Evolutionary conservation across 1,140 invertebrate species (phyloP).

Genomic region (Antheraea pernyi): DNA sequence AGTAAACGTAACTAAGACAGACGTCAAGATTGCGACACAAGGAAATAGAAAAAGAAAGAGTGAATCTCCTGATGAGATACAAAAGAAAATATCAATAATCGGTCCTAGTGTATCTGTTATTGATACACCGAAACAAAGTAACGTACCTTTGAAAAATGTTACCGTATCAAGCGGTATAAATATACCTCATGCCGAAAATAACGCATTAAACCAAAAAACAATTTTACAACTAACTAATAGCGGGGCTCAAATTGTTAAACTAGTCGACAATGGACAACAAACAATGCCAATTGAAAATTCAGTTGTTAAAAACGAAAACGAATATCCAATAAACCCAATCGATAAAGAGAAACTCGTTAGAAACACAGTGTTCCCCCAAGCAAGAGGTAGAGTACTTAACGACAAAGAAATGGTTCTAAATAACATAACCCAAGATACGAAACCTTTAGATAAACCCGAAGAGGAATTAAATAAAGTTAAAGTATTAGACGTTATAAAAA

Average conservation of each 20-base stretch:
- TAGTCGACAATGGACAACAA: slow-evolving; percentile 4
- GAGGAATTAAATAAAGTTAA: slow-evolving; percentile 10
- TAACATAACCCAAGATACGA: slow-evolving; percentile 7
- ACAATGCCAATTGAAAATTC: neutral
- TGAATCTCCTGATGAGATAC: slow-evolving; percentile 61
- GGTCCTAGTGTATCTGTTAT: slow-evolving; percentile 2
- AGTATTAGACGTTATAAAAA: neutral
- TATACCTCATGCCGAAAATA: neutral
- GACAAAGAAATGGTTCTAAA: slow-evolving; percentile 34
- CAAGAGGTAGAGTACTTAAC: slow-evolving; percentile 49
- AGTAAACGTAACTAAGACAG: slow-evolving; percentile 1
- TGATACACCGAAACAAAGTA: neutral
- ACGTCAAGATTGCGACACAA: slow-evolving; percentile 25
- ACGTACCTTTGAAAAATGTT: slow-evolving; percentile 6
- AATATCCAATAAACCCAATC: slow-evolving; percentile 9
- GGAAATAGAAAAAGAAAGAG: slow-evolving; percentile 64
- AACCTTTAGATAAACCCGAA: slow-evolving; percentile 1
- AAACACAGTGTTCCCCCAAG: slow-evolving; percentile 69
- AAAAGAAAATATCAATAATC: slow-evolving; percentile 45
- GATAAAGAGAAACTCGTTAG: slow-evolving; percentile 65
- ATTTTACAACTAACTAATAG: slow-evolving; percentile 2
- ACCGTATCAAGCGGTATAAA: neutral
- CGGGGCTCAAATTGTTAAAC: neutral
- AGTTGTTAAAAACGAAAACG: slow-evolving; percentile 6
- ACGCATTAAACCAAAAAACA: slow-evolving; percentile 10